Conservation (phyloP, 92 coral and sea anemone species). For the Epizoanthus ramosus region DNA sequence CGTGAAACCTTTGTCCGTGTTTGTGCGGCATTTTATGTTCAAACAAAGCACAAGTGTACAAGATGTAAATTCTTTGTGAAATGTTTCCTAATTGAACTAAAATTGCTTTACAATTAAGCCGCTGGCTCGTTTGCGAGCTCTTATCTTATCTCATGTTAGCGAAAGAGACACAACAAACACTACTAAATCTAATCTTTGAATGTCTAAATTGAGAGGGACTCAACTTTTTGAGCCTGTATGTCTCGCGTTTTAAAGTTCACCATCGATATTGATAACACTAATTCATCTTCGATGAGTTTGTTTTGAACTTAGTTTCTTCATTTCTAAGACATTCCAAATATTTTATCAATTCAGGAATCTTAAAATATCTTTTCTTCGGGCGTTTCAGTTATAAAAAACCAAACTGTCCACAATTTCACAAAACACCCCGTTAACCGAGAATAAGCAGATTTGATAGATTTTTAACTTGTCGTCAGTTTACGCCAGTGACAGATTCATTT, state of each 20-base stretch:
- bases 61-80: neutral
- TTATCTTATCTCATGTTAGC: neutral
- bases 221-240: neutral
- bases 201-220: neutral
- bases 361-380: neutral
- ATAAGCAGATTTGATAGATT: neutral
- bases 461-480: neutral
- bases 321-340: neutral
- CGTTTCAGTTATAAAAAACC: neutral
- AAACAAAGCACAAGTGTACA: neutral
- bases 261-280: too few species aligned
- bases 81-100: neutral
- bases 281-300: neutral
- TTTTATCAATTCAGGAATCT: neutral
- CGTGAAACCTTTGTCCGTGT: neutral
- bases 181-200: neutral
- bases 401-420: neutral
- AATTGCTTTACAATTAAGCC: too few species aligned
- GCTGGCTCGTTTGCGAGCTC: neutral
- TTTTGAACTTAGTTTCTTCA: neutral
- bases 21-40: neutral
- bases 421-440: neutral
- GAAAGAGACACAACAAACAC: neutral
- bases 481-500: slow-evolving; percentile 2
- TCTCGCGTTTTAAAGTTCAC: neutral